A percentile compares a stretch with the other conserved stretches of the same genome.
Evolutionary conservation across 2,888 invertebrate genomes (phyloP).

Genomic region (Diplazon laetatorius): DNA sequence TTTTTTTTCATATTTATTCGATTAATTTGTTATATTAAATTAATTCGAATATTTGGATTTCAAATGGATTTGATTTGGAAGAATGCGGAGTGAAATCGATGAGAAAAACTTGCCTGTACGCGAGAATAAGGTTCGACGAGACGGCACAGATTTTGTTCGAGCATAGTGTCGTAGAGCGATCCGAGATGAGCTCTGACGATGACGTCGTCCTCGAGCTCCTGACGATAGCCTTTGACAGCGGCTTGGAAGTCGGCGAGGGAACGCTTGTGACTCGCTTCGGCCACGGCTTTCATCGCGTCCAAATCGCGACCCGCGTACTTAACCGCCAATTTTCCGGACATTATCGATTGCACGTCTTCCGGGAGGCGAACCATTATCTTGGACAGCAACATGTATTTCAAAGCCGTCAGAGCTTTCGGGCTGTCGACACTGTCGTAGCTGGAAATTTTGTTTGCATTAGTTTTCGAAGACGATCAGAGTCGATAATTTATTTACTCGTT

Average conservation of each 20-base stretch:
- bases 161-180: conserved; percentile 98
- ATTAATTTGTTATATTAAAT: too few species aligned
- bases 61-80: too few species aligned
- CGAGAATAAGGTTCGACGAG: conserved; percentile 99
- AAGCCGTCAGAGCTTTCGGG: conserved; percentile 94
- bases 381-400: conserved; percentile 99
- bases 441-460: too few species aligned
- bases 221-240: conserved; percentile 92
- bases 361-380: conserved; percentile 99
- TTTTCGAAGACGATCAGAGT: too few species aligned
- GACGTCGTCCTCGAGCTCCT: conserved; percentile 96
- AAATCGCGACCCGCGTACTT: conserved; percentile 98
- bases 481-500: background rate
- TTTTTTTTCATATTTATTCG: too few species aligned
- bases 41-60: too few species aligned
- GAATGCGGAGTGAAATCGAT: too few species aligned
- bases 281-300: conserved; percentile 99
- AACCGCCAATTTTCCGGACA: conserved; percentile 97
- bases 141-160: conserved; percentile 99
- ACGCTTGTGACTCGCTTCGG: conserved; percentile 97
- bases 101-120: conserved; percentile 88
- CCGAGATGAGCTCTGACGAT: conserved; percentile 98
- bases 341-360: conserved; percentile 97
- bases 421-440: conserved; percentile 93
- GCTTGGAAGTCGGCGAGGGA: conserved; percentile 98